Percentiles rank a stretch among this genome's conserved stretches.
phyloP scores from a whole-genome alignment of 2,797 vertebrate genomes.

The Acipenser ruthenus region DNA sequence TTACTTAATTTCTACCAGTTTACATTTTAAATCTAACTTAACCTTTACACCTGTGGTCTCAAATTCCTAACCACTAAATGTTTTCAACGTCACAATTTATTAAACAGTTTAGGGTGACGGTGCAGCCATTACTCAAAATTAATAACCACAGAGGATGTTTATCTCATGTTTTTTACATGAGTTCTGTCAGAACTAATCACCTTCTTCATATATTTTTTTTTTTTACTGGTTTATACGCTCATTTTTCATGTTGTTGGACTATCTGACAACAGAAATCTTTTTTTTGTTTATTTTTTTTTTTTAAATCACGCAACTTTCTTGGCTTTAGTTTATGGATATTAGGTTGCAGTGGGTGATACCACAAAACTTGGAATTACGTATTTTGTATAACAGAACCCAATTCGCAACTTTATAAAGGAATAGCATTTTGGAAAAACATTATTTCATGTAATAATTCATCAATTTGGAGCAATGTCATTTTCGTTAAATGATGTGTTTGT shows the following conservation, averaged over 20 bases:
- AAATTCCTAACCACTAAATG: background rate
- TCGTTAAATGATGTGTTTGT: too few relatives aligned
- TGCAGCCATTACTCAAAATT: slow-evolving; percentile 66
- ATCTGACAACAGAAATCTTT: slow-evolving; percentile 45
- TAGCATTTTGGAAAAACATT: too few relatives aligned
- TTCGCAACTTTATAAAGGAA: too few relatives aligned
- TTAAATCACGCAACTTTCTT: slow-evolving; percentile 42
- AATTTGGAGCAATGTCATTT: too few relatives aligned
- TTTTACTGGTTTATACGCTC: slow-evolving; percentile 56
- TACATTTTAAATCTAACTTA: slow-evolving; percentile 8
- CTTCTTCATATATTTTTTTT: slow-evolving; percentile 50
- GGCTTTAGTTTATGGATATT: slow-evolving; percentile 41
- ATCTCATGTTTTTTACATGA: slow-evolving; percentile 60
- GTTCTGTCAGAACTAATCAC: slow-evolving; percentile 81
- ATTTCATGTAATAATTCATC: too few relatives aligned
- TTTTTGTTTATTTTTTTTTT: slow-evolving; percentile 36
- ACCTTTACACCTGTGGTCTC: slow-evolving; percentile 7
- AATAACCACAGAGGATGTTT: slow-evolving; percentile 76
- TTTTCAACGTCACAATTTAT: slow-evolving; percentile 62
- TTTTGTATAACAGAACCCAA: too few relatives aligned
- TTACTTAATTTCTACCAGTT: slow-evolving; percentile 17
- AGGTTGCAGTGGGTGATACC: slow-evolving; percentile 17
- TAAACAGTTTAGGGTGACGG: slow-evolving; percentile 63
- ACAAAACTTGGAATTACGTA: background rate
- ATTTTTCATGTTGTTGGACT: slow-evolving; percentile 60